These are phyloP conservation scores for Ochropleura plecta DNA, from an alignment of 2,888 invertebrate genomes.

Conservation along the genomic window DNA sequence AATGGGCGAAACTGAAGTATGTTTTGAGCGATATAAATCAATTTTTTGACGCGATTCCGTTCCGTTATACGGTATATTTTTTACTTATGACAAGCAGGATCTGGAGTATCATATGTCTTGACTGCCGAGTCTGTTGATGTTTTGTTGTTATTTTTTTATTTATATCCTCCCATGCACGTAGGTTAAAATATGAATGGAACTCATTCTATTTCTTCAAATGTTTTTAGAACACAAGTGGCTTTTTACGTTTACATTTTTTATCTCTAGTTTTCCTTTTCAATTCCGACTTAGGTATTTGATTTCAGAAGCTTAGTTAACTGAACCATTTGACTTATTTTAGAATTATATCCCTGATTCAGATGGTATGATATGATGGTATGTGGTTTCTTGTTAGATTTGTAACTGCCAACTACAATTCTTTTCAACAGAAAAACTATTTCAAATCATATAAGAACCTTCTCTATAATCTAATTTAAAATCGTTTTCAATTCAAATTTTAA, in stretches of 20 bases:
- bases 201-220: constrained; percentile 58
- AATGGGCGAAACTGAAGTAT: constrained; percentile 66
- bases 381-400: background rate
- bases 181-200: constrained; percentile 62
- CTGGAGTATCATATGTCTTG: constrained; percentile 81
- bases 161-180: constrained; percentile 75
- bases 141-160: constrained; percentile 75
- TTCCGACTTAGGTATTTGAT: background rate
- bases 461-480: background rate
- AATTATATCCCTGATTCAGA: background rate
- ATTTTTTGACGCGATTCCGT: constrained; percentile 85
- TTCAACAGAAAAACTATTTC: background rate
- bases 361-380: background rate
- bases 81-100: constrained; percentile 86
- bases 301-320: background rate
- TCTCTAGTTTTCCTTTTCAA: background rate
- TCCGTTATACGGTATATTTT: constrained; percentile 83
- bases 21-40: constrained; percentile 84
- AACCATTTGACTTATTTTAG: background rate
- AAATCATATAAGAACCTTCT: background rate
- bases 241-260: constrained; percentile 18
- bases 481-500: background rate
- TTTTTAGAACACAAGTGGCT: constrained; percentile 32
- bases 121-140: constrained; percentile 71
- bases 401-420: background rate